phyloP scores from a whole-genome alignment of 1,140 invertebrate genomes.

The Gryllus bimaculatus region DNA sequence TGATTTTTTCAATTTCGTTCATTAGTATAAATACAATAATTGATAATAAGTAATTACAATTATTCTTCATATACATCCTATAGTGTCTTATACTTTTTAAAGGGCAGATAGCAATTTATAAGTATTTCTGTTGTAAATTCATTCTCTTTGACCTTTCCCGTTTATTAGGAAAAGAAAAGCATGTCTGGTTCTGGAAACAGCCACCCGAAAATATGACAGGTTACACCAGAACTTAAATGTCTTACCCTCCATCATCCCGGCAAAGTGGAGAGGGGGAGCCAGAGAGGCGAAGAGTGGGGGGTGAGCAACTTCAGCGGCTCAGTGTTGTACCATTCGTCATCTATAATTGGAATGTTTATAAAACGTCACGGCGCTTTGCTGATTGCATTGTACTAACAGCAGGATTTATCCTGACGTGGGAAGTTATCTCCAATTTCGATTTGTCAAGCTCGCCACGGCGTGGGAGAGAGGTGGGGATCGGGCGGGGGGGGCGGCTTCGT shows the following conservation, averaged over 20 bases:
- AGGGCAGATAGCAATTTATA: too few relatives aligned
- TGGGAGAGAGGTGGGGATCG: not conserved
- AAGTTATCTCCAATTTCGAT: conserved; percentile 5
- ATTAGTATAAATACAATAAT: too few relatives aligned
- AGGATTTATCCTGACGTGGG: not conserved
- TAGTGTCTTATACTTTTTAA: too few relatives aligned
- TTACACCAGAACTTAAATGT: not conserved
- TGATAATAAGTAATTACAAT: too few relatives aligned
- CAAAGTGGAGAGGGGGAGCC: not conserved
- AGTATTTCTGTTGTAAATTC: too few relatives aligned
- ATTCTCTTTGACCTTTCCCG: too few relatives aligned
- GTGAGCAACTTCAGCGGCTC: not conserved
- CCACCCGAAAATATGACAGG: not conserved
- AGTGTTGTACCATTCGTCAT: not conserved
- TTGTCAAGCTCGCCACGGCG: not conserved
- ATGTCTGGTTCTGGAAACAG: too few relatives aligned
- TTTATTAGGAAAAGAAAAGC: too few relatives aligned
- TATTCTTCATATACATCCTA: too few relatives aligned
- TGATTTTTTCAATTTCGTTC: too few relatives aligned
- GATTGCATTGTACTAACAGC: conserved; percentile 1
- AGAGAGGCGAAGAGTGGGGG: too few relatives aligned
- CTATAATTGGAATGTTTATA: conserved; percentile 6
- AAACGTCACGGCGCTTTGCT: conserved; percentile 2
- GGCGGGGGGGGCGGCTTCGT: too few relatives aligned
- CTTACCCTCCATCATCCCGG: not conserved